Conservation (phyloP, 2,888 invertebrate genomes). For the Eulithis prunata region DNA sequence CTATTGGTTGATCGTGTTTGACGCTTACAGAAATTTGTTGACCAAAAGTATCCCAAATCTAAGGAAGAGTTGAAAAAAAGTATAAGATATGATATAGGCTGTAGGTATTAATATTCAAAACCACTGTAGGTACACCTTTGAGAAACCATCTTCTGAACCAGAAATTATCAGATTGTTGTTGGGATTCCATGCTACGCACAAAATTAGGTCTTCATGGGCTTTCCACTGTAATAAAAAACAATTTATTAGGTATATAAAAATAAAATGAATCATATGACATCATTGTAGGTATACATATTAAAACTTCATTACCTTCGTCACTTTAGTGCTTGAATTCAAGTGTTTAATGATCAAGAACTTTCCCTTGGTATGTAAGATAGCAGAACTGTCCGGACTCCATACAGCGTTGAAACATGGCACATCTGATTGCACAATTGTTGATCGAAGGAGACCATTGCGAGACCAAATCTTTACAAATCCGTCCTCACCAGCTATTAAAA, state of each 20-base stretch:
- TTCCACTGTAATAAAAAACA: constrained; percentile 89
- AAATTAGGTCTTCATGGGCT: constrained; percentile 96
- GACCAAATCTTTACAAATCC: constrained; percentile 99
- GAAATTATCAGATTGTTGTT: constrained; percentile 96
- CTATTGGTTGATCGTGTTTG: constrained; percentile 95
- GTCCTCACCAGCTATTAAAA: constrained; percentile 94
- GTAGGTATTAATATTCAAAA: no score
- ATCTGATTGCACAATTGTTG: constrained; percentile 92
- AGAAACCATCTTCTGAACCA: constrained; percentile 97
- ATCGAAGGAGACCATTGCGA: constrained; percentile 95
- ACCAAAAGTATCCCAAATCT: constrained; percentile 97
- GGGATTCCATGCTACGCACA: constrained; percentile 97
- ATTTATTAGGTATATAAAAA: not conserved
- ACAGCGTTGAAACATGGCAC: constrained; percentile 92
- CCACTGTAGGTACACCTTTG: constrained; percentile 80
- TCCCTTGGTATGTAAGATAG: constrained; percentile 88
- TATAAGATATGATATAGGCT: no score
- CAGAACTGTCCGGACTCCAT: constrained; percentile 91
- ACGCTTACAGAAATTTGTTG: constrained; percentile 93
- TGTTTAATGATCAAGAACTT: constrained; percentile 88
- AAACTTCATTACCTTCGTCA: constrained; percentile 83
- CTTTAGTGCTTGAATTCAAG: constrained; percentile 89
- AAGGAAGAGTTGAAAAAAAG: not conserved
- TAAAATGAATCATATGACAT: no score
- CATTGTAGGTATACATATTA: not conserved